Evolutionary conservation across 2,113 vertebrate genomes (phyloP).

Genomic region (Istiophorus platypterus): DNA sequence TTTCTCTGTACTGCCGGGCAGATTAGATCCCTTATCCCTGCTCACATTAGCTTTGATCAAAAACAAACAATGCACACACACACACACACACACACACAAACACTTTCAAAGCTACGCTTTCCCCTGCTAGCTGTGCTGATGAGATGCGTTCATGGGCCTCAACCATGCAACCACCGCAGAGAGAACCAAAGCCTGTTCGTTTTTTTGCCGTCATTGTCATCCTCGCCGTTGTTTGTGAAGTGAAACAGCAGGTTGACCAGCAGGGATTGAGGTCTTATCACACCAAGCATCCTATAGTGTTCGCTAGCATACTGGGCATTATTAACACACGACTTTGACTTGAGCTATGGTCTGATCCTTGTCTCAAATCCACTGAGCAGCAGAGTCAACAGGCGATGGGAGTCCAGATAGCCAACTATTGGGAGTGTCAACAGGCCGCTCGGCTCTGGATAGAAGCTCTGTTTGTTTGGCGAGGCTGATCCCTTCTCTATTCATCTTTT

Average conservation of each 20-base stretch:
- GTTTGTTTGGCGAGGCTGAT: constrained; percentile 73
- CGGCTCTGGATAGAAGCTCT: constrained; percentile 67
- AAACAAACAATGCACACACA: constrained; percentile 48
- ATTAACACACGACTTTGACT: constrained; percentile 76
- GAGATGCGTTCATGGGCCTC: constrained; percentile 45
- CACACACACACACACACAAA: constrained; percentile 18
- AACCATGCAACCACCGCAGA: constrained; percentile 26
- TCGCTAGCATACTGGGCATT: constrained; percentile 67
- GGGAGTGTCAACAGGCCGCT: constrained; percentile 68
- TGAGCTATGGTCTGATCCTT: constrained; percentile 73
- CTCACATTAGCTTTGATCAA: constrained; percentile 54
- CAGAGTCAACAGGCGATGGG: constrained; percentile 76
- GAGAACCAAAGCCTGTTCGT: constrained; percentile 27
- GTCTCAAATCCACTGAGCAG: constrained; percentile 74
- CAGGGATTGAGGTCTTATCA: constrained; percentile 61
- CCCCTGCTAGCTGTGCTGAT: constrained; percentile 19
- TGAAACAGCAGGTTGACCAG: constrained; percentile 68
- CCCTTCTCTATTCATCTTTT: constrained; percentile 67
- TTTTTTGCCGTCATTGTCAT: constrained; percentile 30
- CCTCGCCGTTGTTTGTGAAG: constrained; percentile 56
- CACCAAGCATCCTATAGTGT: constrained; percentile 40
- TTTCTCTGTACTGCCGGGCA: constrained; percentile 43
- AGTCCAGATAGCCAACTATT: constrained; percentile 61
- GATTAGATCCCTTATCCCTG: constrained; percentile 65
- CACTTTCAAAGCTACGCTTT: constrained; percentile 27